A percentile compares a stretch with the other conserved stretches of the same genome.
These are phyloP conservation scores for Actenoides hombroni DNA, from an alignment of 2,113 vertebrate species.

Conservation along the genomic window DNA sequence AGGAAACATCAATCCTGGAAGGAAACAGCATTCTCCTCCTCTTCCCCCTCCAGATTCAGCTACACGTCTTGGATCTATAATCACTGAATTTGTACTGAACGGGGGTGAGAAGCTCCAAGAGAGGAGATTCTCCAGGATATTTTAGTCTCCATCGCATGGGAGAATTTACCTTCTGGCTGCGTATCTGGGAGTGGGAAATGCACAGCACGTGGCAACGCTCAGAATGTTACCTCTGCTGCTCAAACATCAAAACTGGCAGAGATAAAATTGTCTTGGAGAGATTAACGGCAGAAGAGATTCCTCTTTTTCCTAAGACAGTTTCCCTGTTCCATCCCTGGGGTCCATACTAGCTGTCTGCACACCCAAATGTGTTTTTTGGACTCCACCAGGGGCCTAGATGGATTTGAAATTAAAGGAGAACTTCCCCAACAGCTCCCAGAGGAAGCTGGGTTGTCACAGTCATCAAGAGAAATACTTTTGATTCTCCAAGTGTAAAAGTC, in stretches of 20 bases:
- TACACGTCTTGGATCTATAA: not conserved
- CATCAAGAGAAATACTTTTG: not conserved
- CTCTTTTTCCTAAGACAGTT: not conserved
- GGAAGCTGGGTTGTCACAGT: not conserved
- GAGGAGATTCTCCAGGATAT: slow-evolving; percentile 25
- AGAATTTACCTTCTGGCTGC: not conserved
- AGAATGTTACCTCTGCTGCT: not conserved
- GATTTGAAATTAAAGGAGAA: not conserved
- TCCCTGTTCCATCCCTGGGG: not conserved
- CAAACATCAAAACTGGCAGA: not conserved
- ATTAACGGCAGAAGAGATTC: not conserved
- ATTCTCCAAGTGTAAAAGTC: not conserved
- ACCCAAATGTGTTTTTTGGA: not conserved
- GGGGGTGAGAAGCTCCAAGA: not conserved
- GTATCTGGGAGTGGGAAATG: not conserved
- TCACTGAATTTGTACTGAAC: not conserved
- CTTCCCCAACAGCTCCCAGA: not conserved
- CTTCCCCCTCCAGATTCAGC: not conserved
- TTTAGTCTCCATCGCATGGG: not conserved
- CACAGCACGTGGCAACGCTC: not conserved
- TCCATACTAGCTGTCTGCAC: not conserved
- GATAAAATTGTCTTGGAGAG: not conserved
- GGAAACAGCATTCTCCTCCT: not conserved
- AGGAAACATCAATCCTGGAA: not conserved
- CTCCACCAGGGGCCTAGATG: not conserved